Conservation (phyloP, 2,113 vertebrate species). For the Megaceryle torquata region DNA sequence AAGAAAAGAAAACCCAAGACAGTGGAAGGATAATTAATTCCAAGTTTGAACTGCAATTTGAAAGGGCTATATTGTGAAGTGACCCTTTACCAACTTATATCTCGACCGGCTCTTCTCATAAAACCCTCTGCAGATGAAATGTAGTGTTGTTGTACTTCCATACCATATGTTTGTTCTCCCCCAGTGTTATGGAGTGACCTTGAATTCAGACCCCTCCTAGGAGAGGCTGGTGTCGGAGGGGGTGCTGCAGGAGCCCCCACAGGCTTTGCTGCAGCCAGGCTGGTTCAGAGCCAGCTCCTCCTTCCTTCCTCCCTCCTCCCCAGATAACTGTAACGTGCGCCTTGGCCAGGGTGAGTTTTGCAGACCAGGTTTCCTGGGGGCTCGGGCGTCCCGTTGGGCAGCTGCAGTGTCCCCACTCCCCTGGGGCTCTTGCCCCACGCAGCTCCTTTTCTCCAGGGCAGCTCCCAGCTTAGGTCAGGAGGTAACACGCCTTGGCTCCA, state of each 20-base stretch:
- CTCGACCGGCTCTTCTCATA: not conserved
- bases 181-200: not conserved
- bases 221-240: not conserved
- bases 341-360: not conserved
- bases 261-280: not conserved
- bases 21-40: slow-evolving; percentile 61
- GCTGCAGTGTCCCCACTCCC: not conserved
- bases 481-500: fast-evolving
- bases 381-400: too few species aligned
- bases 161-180: not conserved
- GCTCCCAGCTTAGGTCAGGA: fast-evolving
- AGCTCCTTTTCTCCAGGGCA: not conserved
- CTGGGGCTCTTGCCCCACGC: fast-evolving
- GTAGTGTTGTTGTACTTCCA: not conserved
- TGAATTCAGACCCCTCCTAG: not conserved
- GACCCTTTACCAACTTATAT: slow-evolving; percentile 30
- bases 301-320: not conserved
- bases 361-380: fast-evolving
- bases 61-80: slow-evolving; percentile 53
- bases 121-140: not conserved
- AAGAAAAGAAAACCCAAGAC: slow-evolving; percentile 64
- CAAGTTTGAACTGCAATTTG: slow-evolving; percentile 53
- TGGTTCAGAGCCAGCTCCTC: not conserved
- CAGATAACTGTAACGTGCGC: fast-evolving
- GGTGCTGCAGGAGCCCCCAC: too few species aligned